Conservation (phyloP, 2,113 vertebrate genomes). For the Ceuthmochares aereus region DNA sequence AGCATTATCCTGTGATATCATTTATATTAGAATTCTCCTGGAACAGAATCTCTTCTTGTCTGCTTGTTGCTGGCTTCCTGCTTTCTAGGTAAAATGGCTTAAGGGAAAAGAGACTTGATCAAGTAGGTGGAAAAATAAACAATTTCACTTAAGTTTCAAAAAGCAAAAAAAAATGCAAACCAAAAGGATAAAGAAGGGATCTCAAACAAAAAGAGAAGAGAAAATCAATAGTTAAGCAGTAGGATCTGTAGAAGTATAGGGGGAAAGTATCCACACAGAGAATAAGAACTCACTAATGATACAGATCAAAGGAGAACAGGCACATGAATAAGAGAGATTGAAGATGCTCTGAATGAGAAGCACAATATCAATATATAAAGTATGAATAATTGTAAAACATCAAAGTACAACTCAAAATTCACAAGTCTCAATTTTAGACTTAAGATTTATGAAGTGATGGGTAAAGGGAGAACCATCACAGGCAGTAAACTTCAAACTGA, state of each 20-base stretch:
- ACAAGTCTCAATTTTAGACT: not conserved
- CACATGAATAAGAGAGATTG: not conserved
- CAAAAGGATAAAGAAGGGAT: not conserved
- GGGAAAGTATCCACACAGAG: not conserved
- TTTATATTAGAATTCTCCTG: not conserved
- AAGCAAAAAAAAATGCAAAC: not conserved
- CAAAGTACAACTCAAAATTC: slow-evolving; percentile 2
- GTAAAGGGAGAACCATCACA: not conserved
- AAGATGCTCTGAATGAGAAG: slow-evolving; percentile 19
- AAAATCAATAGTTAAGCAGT: not conserved
- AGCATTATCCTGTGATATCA: not conserved
- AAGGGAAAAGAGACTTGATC: not conserved
- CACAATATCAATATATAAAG: slow-evolving; percentile 14
- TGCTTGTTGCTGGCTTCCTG: not conserved
- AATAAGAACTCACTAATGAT: slow-evolving; percentile 19
- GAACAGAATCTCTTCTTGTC: not conserved
- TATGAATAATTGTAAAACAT: slow-evolving; percentile 14
- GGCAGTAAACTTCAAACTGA: not conserved
- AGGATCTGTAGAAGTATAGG: not conserved
- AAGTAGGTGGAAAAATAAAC: not conserved
- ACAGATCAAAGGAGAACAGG: slow-evolving; percentile 25
- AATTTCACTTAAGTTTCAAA: not conserved
- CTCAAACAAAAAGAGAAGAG: not conserved
- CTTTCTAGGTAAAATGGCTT: not conserved
- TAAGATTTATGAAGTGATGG: not conserved